A percentile compares a stretch with the other conserved stretches of the same genome.
Evolutionary conservation across 2,113 vertebrate species (phyloP).

Genomic region (Gymnogyps californianus): DNA sequence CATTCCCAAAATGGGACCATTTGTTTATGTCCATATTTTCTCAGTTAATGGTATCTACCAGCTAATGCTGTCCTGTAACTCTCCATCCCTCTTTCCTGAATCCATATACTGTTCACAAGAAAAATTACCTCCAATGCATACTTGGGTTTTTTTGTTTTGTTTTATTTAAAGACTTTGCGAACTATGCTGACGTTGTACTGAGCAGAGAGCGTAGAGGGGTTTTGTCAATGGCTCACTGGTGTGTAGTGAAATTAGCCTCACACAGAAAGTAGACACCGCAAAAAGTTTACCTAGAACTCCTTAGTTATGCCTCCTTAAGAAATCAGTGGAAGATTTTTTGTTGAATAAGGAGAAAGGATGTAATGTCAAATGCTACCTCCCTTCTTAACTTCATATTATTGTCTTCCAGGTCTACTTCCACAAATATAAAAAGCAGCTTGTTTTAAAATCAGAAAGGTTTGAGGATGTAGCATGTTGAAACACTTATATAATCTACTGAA

Average conservation of each 20-base stretch:
- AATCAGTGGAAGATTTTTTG: neutral
- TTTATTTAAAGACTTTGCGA: neutral
- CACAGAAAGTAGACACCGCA: neutral
- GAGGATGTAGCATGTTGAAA: neutral
- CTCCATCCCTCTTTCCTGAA: neutral
- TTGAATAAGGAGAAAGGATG: neutral
- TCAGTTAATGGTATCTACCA: neutral
- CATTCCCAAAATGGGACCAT: neutral
- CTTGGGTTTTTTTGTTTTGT: neutral
- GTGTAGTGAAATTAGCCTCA: neutral
- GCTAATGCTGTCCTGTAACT: neutral
- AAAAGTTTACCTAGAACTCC: neutral
- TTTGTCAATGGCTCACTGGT: neutral
- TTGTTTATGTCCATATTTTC: neutral
- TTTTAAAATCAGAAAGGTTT: neutral
- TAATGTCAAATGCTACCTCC: neutral
- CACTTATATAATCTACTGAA: neutral
- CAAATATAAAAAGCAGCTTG: neutral
- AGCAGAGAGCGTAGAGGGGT: neutral
- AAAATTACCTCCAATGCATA: neutral
- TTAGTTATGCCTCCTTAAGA: neutral
- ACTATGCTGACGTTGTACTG: neutral
- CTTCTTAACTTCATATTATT: neutral
- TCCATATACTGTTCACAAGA: neutral
- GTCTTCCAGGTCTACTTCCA: neutral